Percentiles rank a stretch among this genome's conserved stretches.
Evolutionary conservation across 1,140 invertebrate genomes (phyloP).

Genomic region (Acromyrmex heyeri): DNA sequence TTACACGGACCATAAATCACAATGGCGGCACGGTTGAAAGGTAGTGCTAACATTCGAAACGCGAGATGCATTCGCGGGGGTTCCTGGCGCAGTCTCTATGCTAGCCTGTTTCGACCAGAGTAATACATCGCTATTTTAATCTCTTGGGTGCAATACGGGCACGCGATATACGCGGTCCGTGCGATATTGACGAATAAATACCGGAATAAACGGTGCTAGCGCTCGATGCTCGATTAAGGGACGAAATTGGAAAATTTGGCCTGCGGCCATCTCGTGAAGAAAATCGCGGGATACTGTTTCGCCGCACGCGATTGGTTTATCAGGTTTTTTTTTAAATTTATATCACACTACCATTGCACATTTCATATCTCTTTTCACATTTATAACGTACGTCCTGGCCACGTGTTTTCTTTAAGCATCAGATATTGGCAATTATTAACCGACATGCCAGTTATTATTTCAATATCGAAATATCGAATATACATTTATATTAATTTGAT

Average conservation of each 20-base stretch:
- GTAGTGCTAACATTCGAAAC: constrained; percentile 38
- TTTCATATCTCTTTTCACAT: neutral
- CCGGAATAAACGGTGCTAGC: constrained; percentile 57
- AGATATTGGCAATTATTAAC: constrained; percentile 1
- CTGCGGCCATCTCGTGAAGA: constrained; percentile 33
- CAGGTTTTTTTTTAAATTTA: constrained; percentile 18
- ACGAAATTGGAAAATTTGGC: constrained; percentile 57
- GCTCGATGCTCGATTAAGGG: constrained; percentile 46
- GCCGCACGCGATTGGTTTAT: constrained; percentile 37
- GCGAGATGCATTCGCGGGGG: constrained; percentile 32
- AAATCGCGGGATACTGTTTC: constrained; percentile 37
- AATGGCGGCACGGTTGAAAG: constrained; percentile 27
- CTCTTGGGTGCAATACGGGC: constrained; percentile 55
- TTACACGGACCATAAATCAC: constrained; percentile 58
- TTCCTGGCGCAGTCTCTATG: neutral
- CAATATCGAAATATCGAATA: neutral
- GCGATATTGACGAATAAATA: constrained; percentile 63
- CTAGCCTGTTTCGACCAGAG: constrained; percentile 17
- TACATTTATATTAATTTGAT: constrained; percentile 18
- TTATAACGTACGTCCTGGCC: neutral
- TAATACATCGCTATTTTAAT: constrained; percentile 64
- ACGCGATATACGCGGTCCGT: constrained; percentile 25
- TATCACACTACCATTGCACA: neutral
- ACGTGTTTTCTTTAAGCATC: neutral
- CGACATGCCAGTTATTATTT: constrained; percentile 8